Base-by-base conservation (phyloP, 2,113 vertebrate species). In the Perca fluviatilis region DNA sequence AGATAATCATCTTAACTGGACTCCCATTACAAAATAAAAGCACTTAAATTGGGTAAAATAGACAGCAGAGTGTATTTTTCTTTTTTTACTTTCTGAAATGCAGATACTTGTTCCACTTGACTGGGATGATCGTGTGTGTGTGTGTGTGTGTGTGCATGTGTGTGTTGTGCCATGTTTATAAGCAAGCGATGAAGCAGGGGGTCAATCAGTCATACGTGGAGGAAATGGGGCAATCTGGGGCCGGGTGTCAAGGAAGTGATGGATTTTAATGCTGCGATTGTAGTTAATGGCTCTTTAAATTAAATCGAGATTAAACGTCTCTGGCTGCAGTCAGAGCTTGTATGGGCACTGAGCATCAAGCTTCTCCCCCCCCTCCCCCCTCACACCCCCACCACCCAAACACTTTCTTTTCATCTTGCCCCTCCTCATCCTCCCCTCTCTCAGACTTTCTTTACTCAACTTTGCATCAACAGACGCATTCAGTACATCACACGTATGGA, bases 241-340 rank as follows among this genome's bases (percentile, higher is more conserved):
- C 91, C 79, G 80, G 88, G 90, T 94, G 95, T 95, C 92, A 94
- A 57, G 81, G 78, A 91, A 89, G 92, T 95, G 95, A 95, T 95
- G 91, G 94, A 95, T 95, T 92, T 92, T 92, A 92, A 94, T 94
- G 92, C 92, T 88, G 90, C 87, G 91, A 94, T 94, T 94, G 93
- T 94, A 95, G 90, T 95, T 95, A 94, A 95, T 95, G 94, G 93
- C 91, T 95, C 94, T 94, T 94, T 94, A 95, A 95, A 95, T 95
- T 94, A 94, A 94, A 94, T 93, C 86, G 87, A 94, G 93, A 95
- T 95, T 93, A 94, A 92, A 93, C 79, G 87, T 91, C 90, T 92
- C 80, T 84, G 83, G 90, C 87, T 81, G 85, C 80, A 84, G 89
- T 90, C 79, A 76, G 82, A 69, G 84, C 87, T 79, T n/a, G 83